These are phyloP conservation scores for Pollenia angustigena DNA, from an alignment of 2,888 invertebrate genomes.

Conservation along the genomic window DNA sequence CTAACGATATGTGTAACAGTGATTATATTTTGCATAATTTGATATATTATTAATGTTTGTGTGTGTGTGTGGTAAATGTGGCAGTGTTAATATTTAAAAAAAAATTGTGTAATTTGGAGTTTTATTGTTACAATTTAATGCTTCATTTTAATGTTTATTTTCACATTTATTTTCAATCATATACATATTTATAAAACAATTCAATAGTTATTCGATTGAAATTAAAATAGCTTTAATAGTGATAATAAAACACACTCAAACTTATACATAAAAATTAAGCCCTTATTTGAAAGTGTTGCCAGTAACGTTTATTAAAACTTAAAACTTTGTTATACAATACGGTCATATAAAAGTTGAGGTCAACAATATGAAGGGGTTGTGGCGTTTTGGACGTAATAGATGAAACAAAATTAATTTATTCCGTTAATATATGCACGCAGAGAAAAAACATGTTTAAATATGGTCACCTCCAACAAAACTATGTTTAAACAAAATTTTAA, in stretches of 20 bases:
- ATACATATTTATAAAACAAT: not conserved
- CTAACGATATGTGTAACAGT: not conserved
- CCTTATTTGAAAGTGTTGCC: not conserved
- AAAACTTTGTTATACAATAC: too few species aligned
- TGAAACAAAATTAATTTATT: too few species aligned
- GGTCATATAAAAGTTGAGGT: too few species aligned
- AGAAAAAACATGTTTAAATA: too few species aligned
- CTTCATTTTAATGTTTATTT: not conserved
- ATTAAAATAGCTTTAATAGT: not conserved
- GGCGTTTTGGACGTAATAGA: too few species aligned
- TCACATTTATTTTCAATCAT: not conserved
- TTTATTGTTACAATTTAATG: too few species aligned
- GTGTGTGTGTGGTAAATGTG: constrained; percentile 2
- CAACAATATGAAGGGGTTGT: too few species aligned
- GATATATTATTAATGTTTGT: too few species aligned
- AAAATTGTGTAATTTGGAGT: too few species aligned
- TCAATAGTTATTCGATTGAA: not conserved
- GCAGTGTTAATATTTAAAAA: not conserved
- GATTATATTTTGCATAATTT: not conserved
- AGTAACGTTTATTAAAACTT: not conserved
- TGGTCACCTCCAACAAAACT: too few species aligned
- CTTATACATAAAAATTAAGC: not conserved
- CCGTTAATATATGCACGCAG: too few species aligned
- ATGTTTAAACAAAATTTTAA: too few species aligned
- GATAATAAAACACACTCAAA: not conserved